Base-by-base conservation (phyloP, 2,797 vertebrate genomes). In the Pyrocephalus nanus region DNA sequence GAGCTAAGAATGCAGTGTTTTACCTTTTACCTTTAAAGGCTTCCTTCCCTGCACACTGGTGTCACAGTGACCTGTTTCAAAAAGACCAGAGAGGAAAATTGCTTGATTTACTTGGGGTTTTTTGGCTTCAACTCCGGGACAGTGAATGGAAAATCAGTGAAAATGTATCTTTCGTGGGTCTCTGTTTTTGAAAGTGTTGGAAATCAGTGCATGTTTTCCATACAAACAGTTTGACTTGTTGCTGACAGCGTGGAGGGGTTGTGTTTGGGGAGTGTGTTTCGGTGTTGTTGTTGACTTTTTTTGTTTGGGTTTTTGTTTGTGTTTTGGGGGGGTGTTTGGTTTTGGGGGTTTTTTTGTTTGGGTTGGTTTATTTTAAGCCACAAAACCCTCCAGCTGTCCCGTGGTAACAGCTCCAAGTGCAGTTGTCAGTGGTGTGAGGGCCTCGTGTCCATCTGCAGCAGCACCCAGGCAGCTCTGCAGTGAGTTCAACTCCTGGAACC, bases 231-330 rank as follows among this genome's bases (percentile, higher is more conserved):
- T 58, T 45, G 34, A 23, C 32, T 42, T 64, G 42, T n/a, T 60
- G 25, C 10, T 45, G 21, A 34, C 13, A 88, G 20, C 27, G 34
- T 1, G 0, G 21, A 26, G 10, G 16, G 22, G 26, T 27, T 77
- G 15, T 58, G 29, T 8, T 58, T 29, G 18, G 27, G 36, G 6
- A 5, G 26, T 36, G 40, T 45, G 11, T 69, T 51, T 57, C 58
- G 25, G 0, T 40, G 36, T 0, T 51, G 21, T 38, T 25, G 9
- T 4, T 3, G 26, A 11, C 11, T 3, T 61, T 57, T 8, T 38
- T 19, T 27, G 25, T 15, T 42, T 42, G 40, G 15, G 5, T 51
- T 29, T 27, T 51, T 51, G 2, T 53, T 48, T 43, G 3, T 2
- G 30, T 3, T 61, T 38, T 15, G 34, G 21, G 8, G n/a, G 23